Percentiles rank a stretch among this genome's conserved stretches.
Conservation (phyloP, 2,113 vertebrate genomes). For the Oncorhynchus tshawytscha region DNA sequence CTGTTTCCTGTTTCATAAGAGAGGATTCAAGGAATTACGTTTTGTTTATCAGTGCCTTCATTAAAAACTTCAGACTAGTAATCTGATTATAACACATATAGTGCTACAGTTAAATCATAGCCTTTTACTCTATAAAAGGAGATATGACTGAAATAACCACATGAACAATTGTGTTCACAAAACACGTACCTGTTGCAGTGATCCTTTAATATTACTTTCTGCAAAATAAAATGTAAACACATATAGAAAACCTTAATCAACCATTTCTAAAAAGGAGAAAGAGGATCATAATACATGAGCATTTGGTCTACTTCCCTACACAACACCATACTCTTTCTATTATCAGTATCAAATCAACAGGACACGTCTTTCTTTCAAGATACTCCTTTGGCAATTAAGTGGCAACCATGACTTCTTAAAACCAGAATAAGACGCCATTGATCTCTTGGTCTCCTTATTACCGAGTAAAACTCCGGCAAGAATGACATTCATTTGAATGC, state of each 20-base stretch:
- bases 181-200: slow-evolving; percentile 28
- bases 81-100: background rate
- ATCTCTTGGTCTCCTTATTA: background rate
- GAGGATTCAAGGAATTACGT: too few relatives aligned
- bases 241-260: slow-evolving; percentile 32
- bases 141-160: background rate
- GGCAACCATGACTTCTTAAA: background rate
- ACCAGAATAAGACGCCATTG: background rate
- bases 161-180: background rate
- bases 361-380: background rate
- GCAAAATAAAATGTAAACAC: slow-evolving; percentile 49
- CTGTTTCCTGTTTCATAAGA: background rate
- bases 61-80: too few relatives aligned
- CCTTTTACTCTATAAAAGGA: background rate
- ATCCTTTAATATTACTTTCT: slow-evolving; percentile 48
- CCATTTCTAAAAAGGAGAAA: too few relatives aligned
- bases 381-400: slow-evolving; percentile 36
- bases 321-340: background rate
- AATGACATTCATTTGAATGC: slow-evolving; percentile 28
- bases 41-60: too few relatives aligned
- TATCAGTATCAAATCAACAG: background rate
- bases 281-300: slow-evolving; percentile 38
- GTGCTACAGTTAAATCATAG: background rate
- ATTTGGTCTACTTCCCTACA: slow-evolving; percentile 51
- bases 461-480: background rate